phyloP scores from a whole-genome alignment of 2,797 vertebrate genomes.

The Pampus argenteus region DNA sequence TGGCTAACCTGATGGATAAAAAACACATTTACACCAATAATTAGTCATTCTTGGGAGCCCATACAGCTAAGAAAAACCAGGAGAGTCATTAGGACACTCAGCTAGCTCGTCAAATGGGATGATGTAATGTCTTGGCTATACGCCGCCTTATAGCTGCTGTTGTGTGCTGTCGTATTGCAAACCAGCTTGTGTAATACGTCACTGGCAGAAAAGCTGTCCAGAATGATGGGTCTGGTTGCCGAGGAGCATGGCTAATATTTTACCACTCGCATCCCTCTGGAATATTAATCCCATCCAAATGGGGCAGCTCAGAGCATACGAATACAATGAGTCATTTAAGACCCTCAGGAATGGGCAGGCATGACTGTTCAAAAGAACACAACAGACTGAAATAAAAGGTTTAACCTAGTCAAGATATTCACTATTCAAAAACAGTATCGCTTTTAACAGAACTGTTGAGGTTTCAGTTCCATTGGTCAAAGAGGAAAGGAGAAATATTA shows the following conservation, averaged over 20 bases:
- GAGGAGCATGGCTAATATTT: conserved; percentile 58
- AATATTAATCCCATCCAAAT: conserved; percentile 66
- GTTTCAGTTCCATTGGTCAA: conserved; percentile 32
- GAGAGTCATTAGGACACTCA: conserved; percentile 29
- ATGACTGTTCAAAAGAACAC: conserved; percentile 18
- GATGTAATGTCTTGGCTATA: conserved; percentile 50
- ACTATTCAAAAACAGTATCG: conserved; percentile 18
- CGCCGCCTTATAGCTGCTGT: conserved; percentile 5
- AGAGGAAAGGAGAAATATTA: conserved; percentile 27
- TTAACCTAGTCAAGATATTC: conserved; percentile 25
- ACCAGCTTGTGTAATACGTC: conserved; percentile 30
- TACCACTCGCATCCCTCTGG: conserved; percentile 53
- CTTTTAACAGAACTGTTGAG: conserved; percentile 12
- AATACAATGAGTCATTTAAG: conserved; percentile 46
- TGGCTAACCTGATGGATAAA: conserved; percentile 30
- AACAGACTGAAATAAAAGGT: conserved; percentile 6
- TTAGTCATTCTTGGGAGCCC: conserved; percentile 24
- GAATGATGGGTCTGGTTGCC: conserved; percentile 48
- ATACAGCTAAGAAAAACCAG: neutral
- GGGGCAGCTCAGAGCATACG: conserved; percentile 37
- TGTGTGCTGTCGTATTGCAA: conserved; percentile 39
- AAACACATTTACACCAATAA: conserved; percentile 43
- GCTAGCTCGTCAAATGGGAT: conserved; percentile 33
- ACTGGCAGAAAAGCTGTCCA: conserved; percentile 35
- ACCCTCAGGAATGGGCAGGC: conserved; percentile 27